Conservation (phyloP, 2,797 vertebrate genomes). For the Sebastolobus alascanus region DNA sequence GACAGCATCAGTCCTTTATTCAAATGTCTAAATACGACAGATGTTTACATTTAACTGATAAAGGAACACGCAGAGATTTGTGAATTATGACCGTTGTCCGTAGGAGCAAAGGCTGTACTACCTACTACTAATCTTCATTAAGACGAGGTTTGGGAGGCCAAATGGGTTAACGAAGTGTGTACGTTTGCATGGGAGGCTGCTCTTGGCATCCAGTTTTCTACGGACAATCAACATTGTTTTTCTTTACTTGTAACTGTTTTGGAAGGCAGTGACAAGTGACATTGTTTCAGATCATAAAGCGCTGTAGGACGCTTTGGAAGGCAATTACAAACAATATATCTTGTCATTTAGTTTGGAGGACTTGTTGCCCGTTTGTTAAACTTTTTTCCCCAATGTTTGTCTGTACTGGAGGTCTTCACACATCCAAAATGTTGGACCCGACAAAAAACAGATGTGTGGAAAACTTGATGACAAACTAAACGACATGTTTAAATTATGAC, state of each 20-base stretch:
- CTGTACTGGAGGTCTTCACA: not conserved
- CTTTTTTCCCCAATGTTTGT: no score
- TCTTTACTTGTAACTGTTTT: not conserved
- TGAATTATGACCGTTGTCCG: not conserved
- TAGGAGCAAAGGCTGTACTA: not conserved
- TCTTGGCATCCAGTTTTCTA: not conserved
- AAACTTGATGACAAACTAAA: not conserved
- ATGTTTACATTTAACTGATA: not conserved
- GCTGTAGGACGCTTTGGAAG: not conserved
- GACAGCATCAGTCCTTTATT: not conserved
- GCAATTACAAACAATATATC: not conserved
- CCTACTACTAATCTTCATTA: not conserved
- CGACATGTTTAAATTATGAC: not conserved
- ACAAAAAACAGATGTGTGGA: not conserved
- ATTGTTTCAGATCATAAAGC: no score
- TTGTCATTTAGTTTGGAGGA: not conserved
- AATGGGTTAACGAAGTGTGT: not conserved
- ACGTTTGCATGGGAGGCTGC: not conserved
- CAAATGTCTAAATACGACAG: not conserved
- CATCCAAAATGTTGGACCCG: not conserved
- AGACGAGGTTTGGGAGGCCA: not conserved
- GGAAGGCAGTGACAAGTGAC: not conserved
- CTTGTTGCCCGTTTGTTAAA: not conserved
- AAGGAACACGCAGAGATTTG: not conserved
- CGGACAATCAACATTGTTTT: not conserved